These are phyloP conservation scores for Gila orcuttii DNA, from an alignment of 2,113 vertebrate genomes.

Conservation along the genomic window DNA sequence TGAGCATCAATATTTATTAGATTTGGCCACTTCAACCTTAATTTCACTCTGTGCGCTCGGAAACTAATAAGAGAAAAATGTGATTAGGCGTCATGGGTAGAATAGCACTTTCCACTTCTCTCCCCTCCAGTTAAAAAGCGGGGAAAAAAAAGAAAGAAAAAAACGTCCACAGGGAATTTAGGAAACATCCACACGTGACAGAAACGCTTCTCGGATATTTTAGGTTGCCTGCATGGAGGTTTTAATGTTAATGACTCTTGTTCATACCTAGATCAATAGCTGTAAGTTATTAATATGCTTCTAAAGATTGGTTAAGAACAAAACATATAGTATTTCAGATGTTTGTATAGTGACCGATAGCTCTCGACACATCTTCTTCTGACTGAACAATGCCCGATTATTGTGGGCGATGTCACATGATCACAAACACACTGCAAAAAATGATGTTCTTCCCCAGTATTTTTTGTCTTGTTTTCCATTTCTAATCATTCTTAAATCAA, in stretches of 20 bases:
- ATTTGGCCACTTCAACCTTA: slow-evolving; percentile 70
- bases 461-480: too few relatives aligned
- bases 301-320: too few relatives aligned
- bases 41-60: slow-evolving; percentile 64
- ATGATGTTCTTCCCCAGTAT: too few relatives aligned
- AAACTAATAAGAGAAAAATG: slow-evolving; percentile 76
- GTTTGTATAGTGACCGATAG: neutral
- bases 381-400: neutral
- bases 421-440: neutral
- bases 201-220: neutral
- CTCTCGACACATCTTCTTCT: neutral
- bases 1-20: slow-evolving; percentile 80
- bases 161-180: neutral
- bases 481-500: neutral
- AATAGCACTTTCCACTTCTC: slow-evolving; percentile 59
- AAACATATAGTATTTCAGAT: neutral
- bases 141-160: neutral
- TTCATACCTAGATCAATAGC: neutral
- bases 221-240: neutral
- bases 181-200: neutral
- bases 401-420: neutral
- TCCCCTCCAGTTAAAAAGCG: slow-evolving; percentile 61
- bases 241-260: neutral
- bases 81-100: slow-evolving; percentile 66
- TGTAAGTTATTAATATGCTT: slow-evolving; percentile 4